Percentiles rank a stretch among this genome's conserved stretches.
These are phyloP conservation scores for Verasper variegatus DNA, from an alignment of 2,113 vertebrate species.

Conservation along the genomic window DNA sequence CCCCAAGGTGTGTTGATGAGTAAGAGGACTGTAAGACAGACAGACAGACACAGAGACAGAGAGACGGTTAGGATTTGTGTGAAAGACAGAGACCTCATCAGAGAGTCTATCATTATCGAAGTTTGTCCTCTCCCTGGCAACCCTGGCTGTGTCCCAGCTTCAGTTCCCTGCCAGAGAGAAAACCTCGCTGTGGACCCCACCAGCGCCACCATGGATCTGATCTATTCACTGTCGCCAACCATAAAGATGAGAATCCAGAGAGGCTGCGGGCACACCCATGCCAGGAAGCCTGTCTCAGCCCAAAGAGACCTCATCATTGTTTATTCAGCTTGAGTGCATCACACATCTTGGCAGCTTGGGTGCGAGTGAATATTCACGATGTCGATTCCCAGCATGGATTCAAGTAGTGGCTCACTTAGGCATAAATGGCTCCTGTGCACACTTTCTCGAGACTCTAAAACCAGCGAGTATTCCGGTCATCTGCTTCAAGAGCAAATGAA, in stretches of 20 bases:
- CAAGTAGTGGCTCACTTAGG: constrained; percentile 8
- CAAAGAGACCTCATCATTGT: constrained; percentile 76
- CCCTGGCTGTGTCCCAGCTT: constrained; percentile 57
- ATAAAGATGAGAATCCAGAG: constrained; percentile 68
- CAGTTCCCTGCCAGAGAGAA: constrained; percentile 44
- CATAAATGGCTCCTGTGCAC: constrained; percentile 2
- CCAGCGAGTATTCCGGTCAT: constrained; percentile 16
- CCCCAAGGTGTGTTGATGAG: constrained; percentile 14
- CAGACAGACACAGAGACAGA: background rate
- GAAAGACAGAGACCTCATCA: constrained; percentile 53
- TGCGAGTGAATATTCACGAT: constrained; percentile 56
- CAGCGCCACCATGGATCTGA: constrained; percentile 60
- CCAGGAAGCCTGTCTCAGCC: constrained; percentile 73
- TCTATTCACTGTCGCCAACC: constrained; percentile 54
- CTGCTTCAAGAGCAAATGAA: constrained; percentile 34
- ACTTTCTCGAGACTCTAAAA: constrained; percentile 11
- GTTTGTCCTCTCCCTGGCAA: constrained; percentile 54
- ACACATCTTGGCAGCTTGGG: constrained; percentile 67
- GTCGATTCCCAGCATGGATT: constrained; percentile 44
- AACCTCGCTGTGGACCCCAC: constrained; percentile 31
- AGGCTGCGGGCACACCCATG: constrained; percentile 62
- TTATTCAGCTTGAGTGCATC: constrained; percentile 80
- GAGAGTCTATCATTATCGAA: constrained; percentile 42
- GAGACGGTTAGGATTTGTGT: constrained; percentile 23
- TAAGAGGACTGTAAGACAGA: background rate